These are phyloP conservation scores for Pseudocheirus occidentalis DNA, from an alignment of 2,797 vertebrate genomes.

Conservation along the genomic window DNA sequence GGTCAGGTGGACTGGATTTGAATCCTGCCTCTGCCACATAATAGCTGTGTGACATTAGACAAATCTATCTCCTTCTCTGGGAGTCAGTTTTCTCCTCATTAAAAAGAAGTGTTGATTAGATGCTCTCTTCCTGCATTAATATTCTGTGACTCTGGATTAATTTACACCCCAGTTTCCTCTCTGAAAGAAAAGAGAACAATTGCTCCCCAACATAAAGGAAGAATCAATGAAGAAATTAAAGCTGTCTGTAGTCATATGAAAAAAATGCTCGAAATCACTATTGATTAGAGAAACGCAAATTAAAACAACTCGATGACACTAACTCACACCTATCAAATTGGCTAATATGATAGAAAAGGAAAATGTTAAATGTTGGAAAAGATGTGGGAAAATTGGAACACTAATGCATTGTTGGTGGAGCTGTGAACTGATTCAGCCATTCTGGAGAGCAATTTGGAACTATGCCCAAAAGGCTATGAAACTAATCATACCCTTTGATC, in stretches of 20 bases:
- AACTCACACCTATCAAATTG: no score
- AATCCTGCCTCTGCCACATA: background rate
- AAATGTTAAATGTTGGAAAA: no score
- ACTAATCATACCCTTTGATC: background rate
- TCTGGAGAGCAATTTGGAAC: background rate
- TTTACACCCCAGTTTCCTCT: background rate
- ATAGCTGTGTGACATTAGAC: fast-evolving
- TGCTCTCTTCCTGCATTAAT: background rate
- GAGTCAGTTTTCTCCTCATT: conserved; percentile 10
- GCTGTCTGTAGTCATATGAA: background rate
- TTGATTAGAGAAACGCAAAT: no score
- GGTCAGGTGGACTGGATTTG: background rate
- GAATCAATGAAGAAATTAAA: background rate
- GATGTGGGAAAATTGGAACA: no score
- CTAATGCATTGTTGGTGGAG: no score
- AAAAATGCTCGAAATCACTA: no score
- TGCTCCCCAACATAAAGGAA: background rate
- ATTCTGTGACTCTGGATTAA: background rate
- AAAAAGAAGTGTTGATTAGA: conserved; percentile 1
- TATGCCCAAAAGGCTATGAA: background rate
- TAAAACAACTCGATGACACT: no score
- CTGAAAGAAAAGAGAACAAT: background rate
- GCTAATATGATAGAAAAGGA: no score
- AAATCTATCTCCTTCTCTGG: background rate
- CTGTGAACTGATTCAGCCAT: no score